Evolutionary conservation across 2,113 vertebrate species (phyloP).

Genomic region (Onychostoma macrolepis): DNA sequence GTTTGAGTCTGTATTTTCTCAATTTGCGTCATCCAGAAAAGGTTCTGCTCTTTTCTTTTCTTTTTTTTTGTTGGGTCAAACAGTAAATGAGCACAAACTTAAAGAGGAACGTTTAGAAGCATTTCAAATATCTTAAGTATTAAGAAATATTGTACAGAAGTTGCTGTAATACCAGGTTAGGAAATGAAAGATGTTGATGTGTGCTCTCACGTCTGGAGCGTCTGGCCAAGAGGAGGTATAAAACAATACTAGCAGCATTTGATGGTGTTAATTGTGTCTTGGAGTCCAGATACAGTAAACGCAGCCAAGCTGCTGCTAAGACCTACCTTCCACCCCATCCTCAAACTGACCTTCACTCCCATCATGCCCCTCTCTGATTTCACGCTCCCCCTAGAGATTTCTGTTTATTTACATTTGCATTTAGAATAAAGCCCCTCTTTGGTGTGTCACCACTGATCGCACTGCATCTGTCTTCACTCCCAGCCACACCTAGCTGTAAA

Average conservation of each 20-base stretch:
- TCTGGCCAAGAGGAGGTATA: neutral
- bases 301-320: no score
- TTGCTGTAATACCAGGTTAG: neutral
- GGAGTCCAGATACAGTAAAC: neutral
- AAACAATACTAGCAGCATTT: neutral
- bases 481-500: neutral
- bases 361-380: neutral
- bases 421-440: conserved; percentile 16
- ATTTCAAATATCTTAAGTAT: neutral
- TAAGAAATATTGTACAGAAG: neutral
- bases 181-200: neutral
- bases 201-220: neutral
- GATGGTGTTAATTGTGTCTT: neutral
- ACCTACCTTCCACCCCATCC: neutral
- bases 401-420: conserved; percentile 5
- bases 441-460: conserved; percentile 8
- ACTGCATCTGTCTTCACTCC: neutral
- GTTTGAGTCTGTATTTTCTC: conserved; percentile 7
- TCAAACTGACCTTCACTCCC: neutral
- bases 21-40: neutral
- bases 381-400: neutral
- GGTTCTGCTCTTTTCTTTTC: neutral
- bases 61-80: neutral
- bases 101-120: neutral
- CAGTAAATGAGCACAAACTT: neutral